These are phyloP conservation scores for Agonum fuliginosum DNA, from an alignment of 2,888 invertebrate genomes.

Conservation along the genomic window DNA sequence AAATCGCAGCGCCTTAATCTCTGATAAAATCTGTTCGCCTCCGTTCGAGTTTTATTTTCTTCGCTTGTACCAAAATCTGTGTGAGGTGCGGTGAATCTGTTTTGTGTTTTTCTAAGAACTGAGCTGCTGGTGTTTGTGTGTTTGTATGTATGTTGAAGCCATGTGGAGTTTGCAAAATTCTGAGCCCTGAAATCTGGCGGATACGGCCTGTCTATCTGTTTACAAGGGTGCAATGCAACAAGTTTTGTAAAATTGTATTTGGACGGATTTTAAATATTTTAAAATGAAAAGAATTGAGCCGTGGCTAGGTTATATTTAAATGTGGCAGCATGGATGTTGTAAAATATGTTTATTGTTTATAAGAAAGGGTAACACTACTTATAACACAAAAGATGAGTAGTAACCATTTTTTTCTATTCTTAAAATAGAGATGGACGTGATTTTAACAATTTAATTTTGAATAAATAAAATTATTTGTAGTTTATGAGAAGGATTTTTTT, in stretches of 20 bases:
- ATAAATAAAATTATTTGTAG: no score
- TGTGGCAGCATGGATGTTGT: no score
- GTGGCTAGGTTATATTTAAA: no score
- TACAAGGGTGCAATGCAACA: neutral
- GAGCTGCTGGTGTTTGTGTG: constrained; percentile 29
- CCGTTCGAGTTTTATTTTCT: neutral
- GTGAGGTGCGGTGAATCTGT: constrained; percentile 23
- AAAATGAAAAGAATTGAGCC: neutral
- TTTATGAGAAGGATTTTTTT: no score
- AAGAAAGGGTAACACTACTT: no score
- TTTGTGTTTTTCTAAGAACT: constrained; percentile 41
- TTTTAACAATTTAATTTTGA: no score
- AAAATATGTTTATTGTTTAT: no score
- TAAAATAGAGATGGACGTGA: no score
- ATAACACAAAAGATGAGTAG: no score
- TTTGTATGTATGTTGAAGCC: constrained; percentile 28
- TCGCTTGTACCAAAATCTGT: neutral
- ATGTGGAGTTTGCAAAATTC: constrained; percentile 40
- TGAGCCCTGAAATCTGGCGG: constrained; percentile 45
- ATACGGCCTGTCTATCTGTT: constrained; percentile 38
- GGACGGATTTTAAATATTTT: neutral
- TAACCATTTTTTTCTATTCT: no score
- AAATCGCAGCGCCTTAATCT: neutral
- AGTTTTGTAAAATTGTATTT: neutral
- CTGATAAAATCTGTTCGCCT: neutral